Evolutionary conservation across 2,797 vertebrate genomes (phyloP), one percentile per base, ranked within the genome.

Genomic region (Coracias cyanogaster): DNA sequence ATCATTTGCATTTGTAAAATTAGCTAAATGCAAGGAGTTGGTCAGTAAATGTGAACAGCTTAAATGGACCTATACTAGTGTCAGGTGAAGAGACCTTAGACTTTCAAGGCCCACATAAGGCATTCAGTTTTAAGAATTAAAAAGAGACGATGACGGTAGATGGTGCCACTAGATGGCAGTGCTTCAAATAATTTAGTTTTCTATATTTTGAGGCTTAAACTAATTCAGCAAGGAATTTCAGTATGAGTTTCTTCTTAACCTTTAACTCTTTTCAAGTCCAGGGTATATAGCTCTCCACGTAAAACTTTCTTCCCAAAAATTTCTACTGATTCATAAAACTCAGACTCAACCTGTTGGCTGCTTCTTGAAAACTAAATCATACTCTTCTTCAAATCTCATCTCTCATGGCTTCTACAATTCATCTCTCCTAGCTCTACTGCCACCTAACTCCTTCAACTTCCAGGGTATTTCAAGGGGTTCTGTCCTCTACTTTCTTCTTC

Each of bases 181-280:
- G 85, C 94, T 90, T 93, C 80, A 95, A 86, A 96, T 74, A 97
- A 82, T 92, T 97, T 95, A 41, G 51, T 84, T 96, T 90, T 91
- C 78, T 25, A 6, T 21, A 67, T 91, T 83, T 86, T 12, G 1
- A 37, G 7, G 66, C 46, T 65, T 65, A 58, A 86, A 76, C 1
- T 0, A 91, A 72, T 69, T 82, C 78, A 29, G n/a, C 31, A 39
- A 64, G 37, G 31, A 54, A 52, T 70, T 80, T 71, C 24, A 21
- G 15, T n/a, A 29, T 5, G 16, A 28, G 8, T 5, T 64, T 71
- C 15, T 61, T 79, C 86, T 39, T 4, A 82, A 85, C 70, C 12
- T 66, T 87, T 19, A 37, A 12, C 26, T 79, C 37, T 86, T 21
- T 66, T 78, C 25, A 41, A 16, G 37, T 60, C 18, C 1, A 1